These are phyloP conservation scores for Agriopis aurantiaria DNA, from an alignment of 2,888 invertebrate species.

Conservation along the genomic window DNA sequence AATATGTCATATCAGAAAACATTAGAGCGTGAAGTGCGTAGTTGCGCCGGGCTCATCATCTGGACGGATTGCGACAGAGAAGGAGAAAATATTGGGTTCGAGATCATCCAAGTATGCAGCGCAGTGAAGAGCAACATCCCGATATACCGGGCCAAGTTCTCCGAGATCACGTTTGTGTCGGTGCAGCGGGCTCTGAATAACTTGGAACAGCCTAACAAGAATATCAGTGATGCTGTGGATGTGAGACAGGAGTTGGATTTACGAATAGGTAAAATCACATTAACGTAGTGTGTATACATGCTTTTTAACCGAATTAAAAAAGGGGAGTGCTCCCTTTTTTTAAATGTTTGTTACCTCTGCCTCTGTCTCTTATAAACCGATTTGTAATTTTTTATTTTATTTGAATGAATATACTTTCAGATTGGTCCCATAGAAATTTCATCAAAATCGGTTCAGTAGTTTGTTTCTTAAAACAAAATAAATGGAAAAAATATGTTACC, in stretches of 20 bases:
- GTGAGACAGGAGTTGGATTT: conserved; percentile 96
- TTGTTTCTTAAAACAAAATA: no score
- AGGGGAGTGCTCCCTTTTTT: no score
- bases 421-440: no score
- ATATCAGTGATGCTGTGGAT: conserved; percentile 96
- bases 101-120: conserved; percentile 96
- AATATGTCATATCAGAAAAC: conserved; percentile 84
- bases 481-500: no score
- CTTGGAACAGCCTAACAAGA: conserved; percentile 92
- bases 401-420: no score
- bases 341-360: no score
- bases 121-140: conserved; percentile 90
- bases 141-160: conserved; percentile 96
- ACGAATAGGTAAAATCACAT: conserved; percentile 89
- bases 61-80: conserved; percentile 99
- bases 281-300: no score
- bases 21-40: conserved; percentile 88
- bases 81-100: conserved; percentile 99
- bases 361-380: no score
- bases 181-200: conserved; percentile 92
- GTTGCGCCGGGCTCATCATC: conserved; percentile 93
- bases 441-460: no score
- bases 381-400: no score
- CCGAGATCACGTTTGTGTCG: conserved; percentile 96
- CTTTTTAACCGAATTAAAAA: no score